phyloP scores from a whole-genome alignment of 2,113 vertebrate genomes.

The Odobenus rosmarus region DNA sequence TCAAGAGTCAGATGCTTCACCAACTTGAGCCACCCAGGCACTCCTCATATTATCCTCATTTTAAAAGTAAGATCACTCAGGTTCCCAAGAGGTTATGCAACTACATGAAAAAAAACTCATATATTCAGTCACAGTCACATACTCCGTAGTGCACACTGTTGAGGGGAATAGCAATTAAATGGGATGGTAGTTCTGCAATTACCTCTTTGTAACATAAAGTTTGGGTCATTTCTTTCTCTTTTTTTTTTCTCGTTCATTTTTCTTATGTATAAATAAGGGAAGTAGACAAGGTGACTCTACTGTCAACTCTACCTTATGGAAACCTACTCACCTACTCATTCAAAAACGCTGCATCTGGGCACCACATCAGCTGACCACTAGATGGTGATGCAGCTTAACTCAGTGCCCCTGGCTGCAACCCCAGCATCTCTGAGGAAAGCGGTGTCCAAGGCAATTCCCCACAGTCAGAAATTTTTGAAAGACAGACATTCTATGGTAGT shows the following conservation, averaged over 20 bases:
- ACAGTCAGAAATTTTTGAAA: not conserved
- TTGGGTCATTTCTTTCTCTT: not conserved
- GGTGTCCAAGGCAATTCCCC: no score
- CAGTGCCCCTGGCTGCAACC: not conserved
- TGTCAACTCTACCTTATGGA: not conserved
- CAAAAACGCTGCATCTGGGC: not conserved
- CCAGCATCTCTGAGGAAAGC: not conserved
- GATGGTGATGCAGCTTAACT: conserved; percentile 66
- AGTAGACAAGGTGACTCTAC: not conserved
- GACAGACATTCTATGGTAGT: not conserved
- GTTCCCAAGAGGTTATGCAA: not conserved
- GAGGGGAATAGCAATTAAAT: not conserved
- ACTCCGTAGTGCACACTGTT: not conserved
- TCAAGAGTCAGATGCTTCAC: not conserved
- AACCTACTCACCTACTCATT: not conserved
- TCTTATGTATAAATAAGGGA: not conserved
- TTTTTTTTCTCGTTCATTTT: not conserved
- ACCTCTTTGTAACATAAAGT: not conserved
- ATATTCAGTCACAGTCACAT: no score
- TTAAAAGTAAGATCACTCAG: not conserved
- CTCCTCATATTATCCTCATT: not conserved
- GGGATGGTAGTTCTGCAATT: not conserved
- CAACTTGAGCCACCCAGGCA: not conserved
- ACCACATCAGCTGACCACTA: not conserved
- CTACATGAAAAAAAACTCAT: not conserved